Evolutionary conservation across 2,888 invertebrate genomes (phyloP).

Genomic region (Dione juno): DNA sequence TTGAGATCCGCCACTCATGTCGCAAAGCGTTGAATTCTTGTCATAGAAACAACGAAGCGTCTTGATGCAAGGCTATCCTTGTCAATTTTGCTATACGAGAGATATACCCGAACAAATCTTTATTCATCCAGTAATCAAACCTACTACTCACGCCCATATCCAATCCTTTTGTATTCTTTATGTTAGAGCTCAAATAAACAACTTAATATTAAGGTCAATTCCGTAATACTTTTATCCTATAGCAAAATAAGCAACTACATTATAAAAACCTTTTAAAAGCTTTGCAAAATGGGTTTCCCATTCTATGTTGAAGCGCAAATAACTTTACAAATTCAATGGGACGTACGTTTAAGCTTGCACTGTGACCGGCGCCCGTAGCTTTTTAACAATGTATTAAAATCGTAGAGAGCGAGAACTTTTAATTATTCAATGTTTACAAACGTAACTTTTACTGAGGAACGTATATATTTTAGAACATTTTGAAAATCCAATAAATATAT

Average conservation of each 20-base stretch:
- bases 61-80: too few species aligned
- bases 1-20: too few species aligned
- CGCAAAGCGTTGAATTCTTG: too few species aligned
- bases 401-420: slow-evolving; percentile 26
- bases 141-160: too few species aligned
- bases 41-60: too few species aligned
- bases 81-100: too few species aligned
- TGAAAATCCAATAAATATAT: neutral
- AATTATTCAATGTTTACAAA: slow-evolving; percentile 30
- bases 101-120: too few species aligned
- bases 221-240: neutral
- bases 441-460: neutral
- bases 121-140: too few species aligned
- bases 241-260: slow-evolving; percentile 14
- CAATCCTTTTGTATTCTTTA: neutral
- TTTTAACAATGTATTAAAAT: slow-evolving; percentile 31
- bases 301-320: slow-evolving; percentile 28
- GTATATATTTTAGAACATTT: neutral
- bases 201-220: neutral
- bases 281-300: slow-evolving; percentile 17
- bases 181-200: neutral
- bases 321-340: slow-evolving; percentile 32
- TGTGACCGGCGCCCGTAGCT: slow-evolving; percentile 29
- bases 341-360: slow-evolving; percentile 27
- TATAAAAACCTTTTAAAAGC: slow-evolving; percentile 20